Conservation (phyloP, 2,113 vertebrate species). For the Pluvianellus socialis region DNA sequence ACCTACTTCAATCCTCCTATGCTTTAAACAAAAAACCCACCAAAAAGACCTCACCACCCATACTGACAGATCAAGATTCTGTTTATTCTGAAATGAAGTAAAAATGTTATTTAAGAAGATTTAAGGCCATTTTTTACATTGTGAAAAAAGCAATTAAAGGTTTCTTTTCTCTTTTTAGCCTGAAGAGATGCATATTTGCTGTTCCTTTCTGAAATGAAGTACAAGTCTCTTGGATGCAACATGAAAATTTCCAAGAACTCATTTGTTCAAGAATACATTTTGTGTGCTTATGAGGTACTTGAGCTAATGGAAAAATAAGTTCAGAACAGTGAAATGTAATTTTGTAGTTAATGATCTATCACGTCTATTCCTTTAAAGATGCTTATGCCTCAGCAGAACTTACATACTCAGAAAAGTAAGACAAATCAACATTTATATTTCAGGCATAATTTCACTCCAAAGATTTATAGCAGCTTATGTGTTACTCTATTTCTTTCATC, state of each 20-base stretch:
- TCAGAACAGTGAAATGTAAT: neutral
- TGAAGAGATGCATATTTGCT: neutral
- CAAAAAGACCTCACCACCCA: rapidly evolving
- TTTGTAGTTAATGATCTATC: neutral
- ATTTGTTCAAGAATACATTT: neutral
- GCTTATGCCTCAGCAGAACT: neutral
- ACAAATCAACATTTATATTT: neutral
- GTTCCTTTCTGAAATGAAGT: neutral
- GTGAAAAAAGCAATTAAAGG: neutral
- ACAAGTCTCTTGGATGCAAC: neutral
- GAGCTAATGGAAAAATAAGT: neutral
- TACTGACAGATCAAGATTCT: neutral
- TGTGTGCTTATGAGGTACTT: neutral
- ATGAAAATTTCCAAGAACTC: conserved; percentile 34
- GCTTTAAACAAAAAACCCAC: neutral
- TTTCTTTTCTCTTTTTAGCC: neutral
- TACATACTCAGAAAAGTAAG: neutral
- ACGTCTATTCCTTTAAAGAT: neutral
- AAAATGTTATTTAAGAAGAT: neutral
- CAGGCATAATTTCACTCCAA: neutral
- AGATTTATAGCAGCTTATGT: neutral
- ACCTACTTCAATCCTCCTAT: neutral
- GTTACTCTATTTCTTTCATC: neutral
- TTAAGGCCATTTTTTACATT: neutral
- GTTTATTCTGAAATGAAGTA: neutral